These are phyloP conservation scores for Australoheros scitulus DNA, from an alignment of 2,113 vertebrate genomes.

Conservation along the genomic window DNA sequence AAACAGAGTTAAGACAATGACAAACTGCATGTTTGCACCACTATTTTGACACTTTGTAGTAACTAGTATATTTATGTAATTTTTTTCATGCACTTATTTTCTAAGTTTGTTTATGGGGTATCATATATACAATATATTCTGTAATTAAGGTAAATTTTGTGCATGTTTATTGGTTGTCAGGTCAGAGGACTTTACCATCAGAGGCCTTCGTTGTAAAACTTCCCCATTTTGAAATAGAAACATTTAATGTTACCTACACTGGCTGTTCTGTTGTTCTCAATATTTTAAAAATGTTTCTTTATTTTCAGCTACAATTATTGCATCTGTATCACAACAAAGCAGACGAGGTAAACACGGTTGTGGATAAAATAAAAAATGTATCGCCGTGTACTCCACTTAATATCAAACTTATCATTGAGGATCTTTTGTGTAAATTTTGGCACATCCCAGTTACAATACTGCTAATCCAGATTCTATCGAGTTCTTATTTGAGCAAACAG, in stretches of 20 bases:
- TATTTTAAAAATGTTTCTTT: not conserved
- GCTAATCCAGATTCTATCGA: not conserved
- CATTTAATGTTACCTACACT: too few species aligned
- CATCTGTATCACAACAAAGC: not conserved
- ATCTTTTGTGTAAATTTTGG: not conserved
- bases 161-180: too few species aligned
- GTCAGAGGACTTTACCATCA: too few species aligned
- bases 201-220: too few species aligned
- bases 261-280: not conserved
- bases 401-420: not conserved
- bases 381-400: not conserved
- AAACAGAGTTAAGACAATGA: not conserved
- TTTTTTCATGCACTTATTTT: too few species aligned
- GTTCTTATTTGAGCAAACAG: not conserved
- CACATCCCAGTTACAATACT: not conserved
- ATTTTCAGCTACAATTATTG: not conserved
- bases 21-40: not conserved
- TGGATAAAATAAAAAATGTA: not conserved
- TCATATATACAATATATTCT: too few species aligned
- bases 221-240: too few species aligned
- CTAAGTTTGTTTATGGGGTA: too few species aligned
- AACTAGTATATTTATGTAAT: rapidly evolving
- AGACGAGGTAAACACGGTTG: not conserved
- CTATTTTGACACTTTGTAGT: not conserved
- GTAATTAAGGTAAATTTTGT: too few species aligned